Conservation (phyloP, 2,797 vertebrate species). For the Galago senegalensis region DNA sequence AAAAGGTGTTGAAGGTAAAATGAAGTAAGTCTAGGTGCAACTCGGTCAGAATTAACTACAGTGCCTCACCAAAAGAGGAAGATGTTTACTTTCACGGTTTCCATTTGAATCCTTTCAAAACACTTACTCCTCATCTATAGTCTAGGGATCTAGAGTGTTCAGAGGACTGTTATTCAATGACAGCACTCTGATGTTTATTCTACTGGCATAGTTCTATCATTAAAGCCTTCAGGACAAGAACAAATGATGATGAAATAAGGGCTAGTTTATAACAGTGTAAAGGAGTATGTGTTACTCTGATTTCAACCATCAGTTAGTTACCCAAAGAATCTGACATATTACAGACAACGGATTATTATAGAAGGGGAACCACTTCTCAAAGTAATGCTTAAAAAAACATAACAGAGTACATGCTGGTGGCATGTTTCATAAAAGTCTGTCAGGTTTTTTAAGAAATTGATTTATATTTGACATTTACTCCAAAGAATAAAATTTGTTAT, state of each 20-base stretch:
- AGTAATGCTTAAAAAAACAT: not conserved
- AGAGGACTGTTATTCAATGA: not conserved
- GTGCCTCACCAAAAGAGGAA: not conserved
- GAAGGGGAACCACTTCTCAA: not conserved
- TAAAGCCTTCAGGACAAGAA: not conserved
- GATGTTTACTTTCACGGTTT: not conserved
- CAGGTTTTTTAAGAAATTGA: not conserved
- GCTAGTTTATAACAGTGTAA: not conserved
- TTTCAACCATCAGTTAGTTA: not conserved
- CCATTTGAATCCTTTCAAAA: not conserved
- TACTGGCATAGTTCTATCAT: not conserved
- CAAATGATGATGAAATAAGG: not conserved
- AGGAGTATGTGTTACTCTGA: not conserved
- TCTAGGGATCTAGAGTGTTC: not conserved
- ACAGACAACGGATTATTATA: not conserved
- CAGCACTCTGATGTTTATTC: not conserved
- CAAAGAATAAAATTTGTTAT: not conserved
- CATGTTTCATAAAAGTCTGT: not conserved
- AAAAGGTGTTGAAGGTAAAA: not conserved
- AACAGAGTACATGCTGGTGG: not conserved
- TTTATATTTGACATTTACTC: slow-evolving; percentile 7
- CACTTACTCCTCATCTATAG: not conserved
- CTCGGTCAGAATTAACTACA: not conserved
- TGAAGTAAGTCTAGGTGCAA: not conserved
- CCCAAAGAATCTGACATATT: not conserved